These are phyloP conservation scores for Brachyptera putata DNA, from an alignment of 2,888 invertebrate species.

Conservation along the genomic window DNA sequence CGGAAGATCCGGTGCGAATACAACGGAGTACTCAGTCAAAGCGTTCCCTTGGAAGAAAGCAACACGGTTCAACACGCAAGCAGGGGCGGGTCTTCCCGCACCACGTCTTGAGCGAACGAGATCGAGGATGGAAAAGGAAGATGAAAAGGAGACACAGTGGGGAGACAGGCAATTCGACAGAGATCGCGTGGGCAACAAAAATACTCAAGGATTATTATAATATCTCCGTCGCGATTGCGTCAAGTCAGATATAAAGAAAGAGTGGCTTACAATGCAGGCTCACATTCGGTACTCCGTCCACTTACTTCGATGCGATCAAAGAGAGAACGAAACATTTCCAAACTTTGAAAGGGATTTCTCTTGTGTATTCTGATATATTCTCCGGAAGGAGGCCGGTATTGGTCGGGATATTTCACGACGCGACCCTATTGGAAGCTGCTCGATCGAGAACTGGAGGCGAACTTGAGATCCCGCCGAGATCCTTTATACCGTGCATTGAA, in stretches of 20 bases:
- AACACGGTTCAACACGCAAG: slow-evolving; percentile 83
- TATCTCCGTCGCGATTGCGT: slow-evolving; percentile 84
- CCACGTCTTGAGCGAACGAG: slow-evolving; percentile 88
- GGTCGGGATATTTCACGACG: slow-evolving; percentile 96
- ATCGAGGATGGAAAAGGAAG: too few relatives aligned
- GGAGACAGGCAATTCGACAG: slow-evolving; percentile 93
- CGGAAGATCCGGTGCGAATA: slow-evolving; percentile 85
- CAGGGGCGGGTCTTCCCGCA: slow-evolving; percentile 90
- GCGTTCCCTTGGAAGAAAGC: slow-evolving; percentile 80
- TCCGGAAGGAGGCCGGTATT: slow-evolving; percentile 91
- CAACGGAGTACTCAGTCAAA: slow-evolving; percentile 77
- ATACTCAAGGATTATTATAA: slow-evolving; percentile 88
- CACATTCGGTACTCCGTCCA: slow-evolving; percentile 82
- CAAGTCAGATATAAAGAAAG: slow-evolving; percentile 70
- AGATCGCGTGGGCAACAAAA: slow-evolving; percentile 92
- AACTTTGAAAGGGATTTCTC: slow-evolving; percentile 88
- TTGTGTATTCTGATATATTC: slow-evolving; percentile 92
- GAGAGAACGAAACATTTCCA: slow-evolving; percentile 56
- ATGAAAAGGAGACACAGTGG: too few relatives aligned
- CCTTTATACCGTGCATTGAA: slow-evolving; percentile 78
- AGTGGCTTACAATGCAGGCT: slow-evolving; percentile 76
- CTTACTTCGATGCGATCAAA: slow-evolving; percentile 78
- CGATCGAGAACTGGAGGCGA: slow-evolving; percentile 78
- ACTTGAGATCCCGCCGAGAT: slow-evolving; percentile 79
- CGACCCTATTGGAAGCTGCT: slow-evolving; percentile 82